A percentile compares a stretch with the other conserved stretches of the same genome.
These are phyloP conservation scores for Cataglyphis rosenhaueri DNA, from an alignment of 2,888 invertebrate genomes.

Conservation along the genomic window DNA sequence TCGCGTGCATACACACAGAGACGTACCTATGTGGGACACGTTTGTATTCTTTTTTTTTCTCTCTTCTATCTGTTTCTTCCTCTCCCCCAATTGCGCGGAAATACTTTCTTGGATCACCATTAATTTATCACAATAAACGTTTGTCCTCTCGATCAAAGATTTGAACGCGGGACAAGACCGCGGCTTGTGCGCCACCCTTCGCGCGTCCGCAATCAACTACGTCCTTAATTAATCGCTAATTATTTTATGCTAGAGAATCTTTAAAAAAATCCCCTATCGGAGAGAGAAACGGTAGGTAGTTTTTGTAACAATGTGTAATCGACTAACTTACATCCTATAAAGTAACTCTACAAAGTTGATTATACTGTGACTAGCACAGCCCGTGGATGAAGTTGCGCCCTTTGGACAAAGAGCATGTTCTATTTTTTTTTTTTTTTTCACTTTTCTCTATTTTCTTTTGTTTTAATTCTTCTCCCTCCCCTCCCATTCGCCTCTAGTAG, in stretches of 20 bases:
- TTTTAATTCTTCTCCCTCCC: constrained; percentile 44
- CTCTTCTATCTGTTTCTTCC: constrained; percentile 47
- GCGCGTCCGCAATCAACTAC: constrained; percentile 46
- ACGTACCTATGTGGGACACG: constrained; percentile 34
- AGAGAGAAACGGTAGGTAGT: constrained; percentile 79
- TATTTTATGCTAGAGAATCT: constrained; percentile 75
- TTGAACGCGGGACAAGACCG: constrained; percentile 68
- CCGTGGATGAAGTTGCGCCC: constrained; percentile 77
- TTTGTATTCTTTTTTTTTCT: background rate
- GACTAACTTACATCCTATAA: constrained; percentile 71
- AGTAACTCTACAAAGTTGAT: constrained; percentile 79
- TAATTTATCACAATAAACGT: constrained; percentile 85
- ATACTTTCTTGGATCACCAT: constrained; percentile 86
- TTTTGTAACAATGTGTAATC: constrained; percentile 78
- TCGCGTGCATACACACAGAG: constrained; percentile 20
- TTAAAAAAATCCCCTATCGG: constrained; percentile 78
- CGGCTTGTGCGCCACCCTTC: constrained; percentile 59
- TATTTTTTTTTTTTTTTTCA: constrained; percentile 46
- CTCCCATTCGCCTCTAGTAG: constrained; percentile 9
- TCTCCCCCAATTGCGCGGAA: constrained; percentile 73
- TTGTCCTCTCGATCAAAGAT: constrained; percentile 73
- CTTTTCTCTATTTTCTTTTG: constrained; percentile 42
- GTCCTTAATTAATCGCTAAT: constrained; percentile 53
- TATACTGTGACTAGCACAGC: constrained; percentile 82
- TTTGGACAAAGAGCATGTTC: constrained; percentile 59